Conservation (phyloP, 2,797 vertebrate species). For the Diplodus puntazzo region DNA sequence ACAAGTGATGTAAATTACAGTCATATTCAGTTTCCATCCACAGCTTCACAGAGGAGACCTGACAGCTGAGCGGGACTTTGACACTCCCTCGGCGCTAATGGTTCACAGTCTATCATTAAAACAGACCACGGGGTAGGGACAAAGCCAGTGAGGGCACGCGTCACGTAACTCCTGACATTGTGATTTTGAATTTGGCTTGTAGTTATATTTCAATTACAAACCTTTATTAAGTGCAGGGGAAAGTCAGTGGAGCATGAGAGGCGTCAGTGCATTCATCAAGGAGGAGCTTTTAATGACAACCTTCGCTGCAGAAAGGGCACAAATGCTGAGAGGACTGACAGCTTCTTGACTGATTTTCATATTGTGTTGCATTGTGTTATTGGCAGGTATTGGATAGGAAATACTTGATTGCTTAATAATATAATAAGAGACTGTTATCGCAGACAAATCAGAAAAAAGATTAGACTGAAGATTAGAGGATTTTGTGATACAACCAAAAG, state of each 20-base stretch:
- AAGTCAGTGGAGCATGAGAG: neutral
- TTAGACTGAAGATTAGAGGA: neutral
- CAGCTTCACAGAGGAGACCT: constrained; percentile 36
- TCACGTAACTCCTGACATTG: constrained; percentile 44
- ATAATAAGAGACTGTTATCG: no score
- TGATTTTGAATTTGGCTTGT: constrained; percentile 32
- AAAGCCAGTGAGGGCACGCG: constrained; percentile 14
- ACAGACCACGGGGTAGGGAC: constrained; percentile 14
- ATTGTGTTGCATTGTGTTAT: neutral
- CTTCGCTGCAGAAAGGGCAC: neutral
- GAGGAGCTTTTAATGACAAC: neutral
- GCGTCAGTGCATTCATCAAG: neutral
- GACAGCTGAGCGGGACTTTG: constrained; percentile 51
- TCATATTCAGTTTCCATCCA: constrained; percentile 32
- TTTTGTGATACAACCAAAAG: neutral
- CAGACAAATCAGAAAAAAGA: no score
- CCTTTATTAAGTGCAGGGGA: neutral
- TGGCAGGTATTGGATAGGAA: neutral
- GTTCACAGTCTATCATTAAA: constrained; percentile 58
- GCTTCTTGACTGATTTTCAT: neutral
- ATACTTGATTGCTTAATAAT: neutral
- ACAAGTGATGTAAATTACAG: constrained; percentile 48
- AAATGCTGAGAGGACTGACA: neutral
- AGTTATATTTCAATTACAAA: constrained; percentile 35
- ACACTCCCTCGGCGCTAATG: constrained; percentile 43